Evolutionary conservation across 2,888 invertebrate genomes (phyloP).

Genomic region (Drosophila antonietae): DNA sequence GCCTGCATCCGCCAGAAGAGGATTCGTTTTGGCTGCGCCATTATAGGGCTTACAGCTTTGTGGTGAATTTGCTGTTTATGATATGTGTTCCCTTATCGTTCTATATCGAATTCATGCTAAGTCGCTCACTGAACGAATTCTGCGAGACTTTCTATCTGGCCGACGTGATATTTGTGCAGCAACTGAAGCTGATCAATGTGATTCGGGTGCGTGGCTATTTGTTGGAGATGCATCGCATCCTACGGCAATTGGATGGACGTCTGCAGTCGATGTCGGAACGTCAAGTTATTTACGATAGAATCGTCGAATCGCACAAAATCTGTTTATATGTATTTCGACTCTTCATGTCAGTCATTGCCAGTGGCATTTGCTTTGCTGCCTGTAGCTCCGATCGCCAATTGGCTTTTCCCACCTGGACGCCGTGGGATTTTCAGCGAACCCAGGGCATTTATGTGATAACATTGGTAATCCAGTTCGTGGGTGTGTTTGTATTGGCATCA

Average conservation of each 20-base stretch:
- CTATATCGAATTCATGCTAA: slow-evolving; percentile 52
- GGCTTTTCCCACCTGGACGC: slow-evolving; percentile 76
- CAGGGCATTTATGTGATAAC: slow-evolving; percentile 16
- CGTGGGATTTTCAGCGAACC: slow-evolving; percentile 70
- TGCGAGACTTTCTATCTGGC: slow-evolving; percentile 68
- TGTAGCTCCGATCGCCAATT: slow-evolving; percentile 47
- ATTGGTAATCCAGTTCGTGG: slow-evolving; percentile 29
- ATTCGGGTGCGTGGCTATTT: slow-evolving; percentile 54
- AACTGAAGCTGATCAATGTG: slow-evolving; percentile 70
- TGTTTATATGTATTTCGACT: slow-evolving; percentile 41
- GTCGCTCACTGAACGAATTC: slow-evolving; percentile 61
- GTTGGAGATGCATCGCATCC: slow-evolving; percentile 44
- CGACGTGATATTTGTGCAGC: slow-evolving; percentile 53
- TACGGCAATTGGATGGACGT: slow-evolving; percentile 69
- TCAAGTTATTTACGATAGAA: slow-evolving; percentile 38
- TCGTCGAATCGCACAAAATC: slow-evolving; percentile 38
- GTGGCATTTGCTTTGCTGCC: background rate
- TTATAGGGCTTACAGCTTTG: slow-evolving; percentile 62
- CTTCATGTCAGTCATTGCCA: slow-evolving; percentile 23
- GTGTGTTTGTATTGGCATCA: slow-evolving; percentile 34
- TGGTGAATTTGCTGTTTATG: slow-evolving; percentile 50
- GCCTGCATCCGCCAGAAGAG: slow-evolving; percentile 60
- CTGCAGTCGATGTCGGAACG: slow-evolving; percentile 53
- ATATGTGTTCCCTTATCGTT: slow-evolving; percentile 54
- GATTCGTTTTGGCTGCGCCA: slow-evolving; percentile 46